phyloP scores from a whole-genome alignment of 2,888 invertebrate genomes.

The Nephrotoma appendiculata region DNA sequence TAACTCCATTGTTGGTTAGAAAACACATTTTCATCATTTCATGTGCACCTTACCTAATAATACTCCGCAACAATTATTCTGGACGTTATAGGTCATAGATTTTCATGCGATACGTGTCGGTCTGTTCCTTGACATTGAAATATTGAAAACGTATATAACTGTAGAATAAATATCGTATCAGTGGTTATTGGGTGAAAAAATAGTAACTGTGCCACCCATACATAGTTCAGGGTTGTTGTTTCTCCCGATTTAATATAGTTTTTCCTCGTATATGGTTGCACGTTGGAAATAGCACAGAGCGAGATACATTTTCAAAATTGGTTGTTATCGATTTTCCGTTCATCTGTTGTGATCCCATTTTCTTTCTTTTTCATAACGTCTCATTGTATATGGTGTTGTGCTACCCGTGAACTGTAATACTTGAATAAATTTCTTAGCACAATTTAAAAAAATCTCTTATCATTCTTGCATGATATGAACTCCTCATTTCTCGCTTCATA shows the following conservation, averaged over 20 bases:
- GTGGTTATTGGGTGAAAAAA: no score
- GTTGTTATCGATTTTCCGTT: neutral
- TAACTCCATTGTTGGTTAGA: no score
- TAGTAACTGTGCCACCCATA: no score
- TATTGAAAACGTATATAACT: neutral
- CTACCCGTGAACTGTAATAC: no score
- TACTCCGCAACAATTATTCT: no score
- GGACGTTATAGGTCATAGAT: no score
- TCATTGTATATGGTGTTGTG: no score
- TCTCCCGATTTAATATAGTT: no score
- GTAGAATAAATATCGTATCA: neutral
- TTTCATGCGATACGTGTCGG: no score
- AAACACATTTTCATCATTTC: no score
- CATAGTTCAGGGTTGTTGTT: no score
- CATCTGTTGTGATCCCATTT: neutral
- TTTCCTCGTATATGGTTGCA: neutral
- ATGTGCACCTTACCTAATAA: no score
- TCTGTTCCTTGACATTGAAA: neutral
- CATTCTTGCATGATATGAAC: neutral
- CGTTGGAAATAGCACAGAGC: neutral
- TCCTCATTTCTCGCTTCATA: neutral
- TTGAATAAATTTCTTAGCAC: neutral
- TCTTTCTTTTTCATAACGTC: neutral
- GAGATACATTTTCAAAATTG: neutral
- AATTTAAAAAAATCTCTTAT: neutral